phyloP scores from a whole-genome alignment of 2,797 vertebrate genomes.

The Remorina albescens region DNA sequence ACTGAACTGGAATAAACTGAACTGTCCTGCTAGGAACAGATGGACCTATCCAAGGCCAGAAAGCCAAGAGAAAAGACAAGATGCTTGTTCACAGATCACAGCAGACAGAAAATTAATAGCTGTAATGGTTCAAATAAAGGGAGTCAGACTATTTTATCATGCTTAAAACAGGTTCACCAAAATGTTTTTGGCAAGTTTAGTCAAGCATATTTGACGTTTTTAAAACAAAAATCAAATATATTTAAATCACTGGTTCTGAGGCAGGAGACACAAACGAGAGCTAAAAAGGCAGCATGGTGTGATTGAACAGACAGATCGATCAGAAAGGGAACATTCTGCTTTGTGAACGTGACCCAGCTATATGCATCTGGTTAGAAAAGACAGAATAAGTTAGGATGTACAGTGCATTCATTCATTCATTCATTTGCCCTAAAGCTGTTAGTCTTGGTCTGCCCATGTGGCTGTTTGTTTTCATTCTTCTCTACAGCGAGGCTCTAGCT shows the following conservation, averaged over 20 bases:
- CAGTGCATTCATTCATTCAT: conserved; percentile 67
- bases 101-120: conserved; percentile 39
- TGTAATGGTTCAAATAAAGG: conserved; percentile 40
- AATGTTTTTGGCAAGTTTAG: conserved; percentile 38
- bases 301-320: conserved; percentile 58
- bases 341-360: conserved; percentile 57
- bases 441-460: conserved; percentile 37
- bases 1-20: conserved; percentile 43
- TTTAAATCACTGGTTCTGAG: conserved; percentile 38
- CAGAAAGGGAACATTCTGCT: conserved; percentile 55
- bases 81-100: conserved; percentile 52
- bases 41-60: conserved; percentile 12
- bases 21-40: conserved; percentile 29
- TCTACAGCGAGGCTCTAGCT: conserved; percentile 24
- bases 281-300: conserved; percentile 80
- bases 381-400: conserved; percentile 55
- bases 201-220: conserved; percentile 49
- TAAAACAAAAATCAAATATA: conserved; percentile 27
- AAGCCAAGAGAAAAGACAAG: conserved; percentile 10
- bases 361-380: conserved; percentile 67
- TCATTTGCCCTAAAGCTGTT: conserved; percentile 45
- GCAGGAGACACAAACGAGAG: conserved; percentile 43
- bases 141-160: conserved; percentile 48
- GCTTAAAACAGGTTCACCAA: conserved; percentile 38
- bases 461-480: conserved; percentile 27